Evolutionary conservation across 2,797 vertebrate species (phyloP), one percentile per base, ranked within the genome.

Genomic region (Capromys pilorides): DNA sequence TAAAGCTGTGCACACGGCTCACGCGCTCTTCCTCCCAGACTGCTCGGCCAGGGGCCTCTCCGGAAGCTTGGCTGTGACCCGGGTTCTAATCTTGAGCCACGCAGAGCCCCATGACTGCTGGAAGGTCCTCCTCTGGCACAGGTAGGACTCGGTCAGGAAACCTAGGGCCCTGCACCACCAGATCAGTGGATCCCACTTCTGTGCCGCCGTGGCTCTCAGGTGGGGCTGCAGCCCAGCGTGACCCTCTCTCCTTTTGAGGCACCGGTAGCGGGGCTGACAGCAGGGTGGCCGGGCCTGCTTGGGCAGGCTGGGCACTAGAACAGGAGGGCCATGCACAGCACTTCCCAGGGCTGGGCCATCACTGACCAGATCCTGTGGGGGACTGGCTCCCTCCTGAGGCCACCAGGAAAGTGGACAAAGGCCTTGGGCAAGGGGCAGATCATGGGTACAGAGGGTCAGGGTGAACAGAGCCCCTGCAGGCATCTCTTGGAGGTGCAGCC

Each of bases 181-280:
- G 54, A 31, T 49, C 19, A 6, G 5, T 9, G 16, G 67, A 39
- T 54, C 31, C 59, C 4, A 7, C 0, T 84, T 59, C 90, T 67
- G 78, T 71, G 11, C 31, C 28, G 33, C 78, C 19, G 41, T 4
- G 41, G 31, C 9, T 73, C 36, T 6, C 0, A 22, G 75, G 18
- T 2, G 14, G 51, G 67, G 77, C 54, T 2, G 0, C 28, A 82
- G 41, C 19, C 33, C 6, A 41, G 59, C 33, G 57, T 24, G 4
- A 1, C 0, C 45, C 9, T 3, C 18, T 10, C 8, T 26, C 51
- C 11, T 24, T 36, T 8, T 0, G 8, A 1, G 59, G 24, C n/a
- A 77, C 41, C 3, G 14, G 22, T 3, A n/a, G 26, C 2, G 6
- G 54, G 36, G 13, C 22, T 49, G 0, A 24, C 10, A 12, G 26